These are phyloP conservation scores for Bovichtus variegatus DNA, from an alignment of 2,797 vertebrate species.

Conservation along the genomic window DNA sequence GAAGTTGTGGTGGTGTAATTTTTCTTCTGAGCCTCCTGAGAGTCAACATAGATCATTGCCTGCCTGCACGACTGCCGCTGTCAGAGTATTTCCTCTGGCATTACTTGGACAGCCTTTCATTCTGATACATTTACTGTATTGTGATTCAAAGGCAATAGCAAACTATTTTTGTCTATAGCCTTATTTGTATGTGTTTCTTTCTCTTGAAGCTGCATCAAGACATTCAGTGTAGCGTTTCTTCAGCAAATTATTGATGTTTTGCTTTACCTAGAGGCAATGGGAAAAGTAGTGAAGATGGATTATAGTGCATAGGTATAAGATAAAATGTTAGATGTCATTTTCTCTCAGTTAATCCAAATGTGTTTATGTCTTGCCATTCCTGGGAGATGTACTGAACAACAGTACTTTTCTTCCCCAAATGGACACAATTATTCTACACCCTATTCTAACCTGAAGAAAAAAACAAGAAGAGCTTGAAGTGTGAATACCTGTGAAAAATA, in stretches of 20 bases:
- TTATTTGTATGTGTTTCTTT: neutral
- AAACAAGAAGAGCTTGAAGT: neutral
- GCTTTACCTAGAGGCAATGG: neutral
- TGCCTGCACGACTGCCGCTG: neutral
- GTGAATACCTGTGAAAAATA: neutral
- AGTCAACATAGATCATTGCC: slow-evolving; percentile 4
- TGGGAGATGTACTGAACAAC: neutral
- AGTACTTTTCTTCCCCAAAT: neutral
- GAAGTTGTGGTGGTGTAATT: neutral
- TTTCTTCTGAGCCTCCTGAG: neutral
- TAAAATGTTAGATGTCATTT: neutral
- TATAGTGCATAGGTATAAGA: neutral
- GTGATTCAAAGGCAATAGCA: neutral
- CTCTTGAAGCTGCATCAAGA: neutral
- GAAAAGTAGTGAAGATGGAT: neutral
- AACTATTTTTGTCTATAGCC: neutral
- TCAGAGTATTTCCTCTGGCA: neutral
- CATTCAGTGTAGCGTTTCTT: neutral
- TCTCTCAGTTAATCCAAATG: neutral
- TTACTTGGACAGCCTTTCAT: neutral
- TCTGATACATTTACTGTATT: neutral
- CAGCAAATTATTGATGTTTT: neutral
- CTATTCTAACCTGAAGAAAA: neutral
- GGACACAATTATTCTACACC: neutral
- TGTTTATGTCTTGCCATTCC: neutral